Evolutionary conservation across 2,888 invertebrate genomes (phyloP), one percentile per base, ranked within the genome.

Genomic region (Macaria notata): DNA sequence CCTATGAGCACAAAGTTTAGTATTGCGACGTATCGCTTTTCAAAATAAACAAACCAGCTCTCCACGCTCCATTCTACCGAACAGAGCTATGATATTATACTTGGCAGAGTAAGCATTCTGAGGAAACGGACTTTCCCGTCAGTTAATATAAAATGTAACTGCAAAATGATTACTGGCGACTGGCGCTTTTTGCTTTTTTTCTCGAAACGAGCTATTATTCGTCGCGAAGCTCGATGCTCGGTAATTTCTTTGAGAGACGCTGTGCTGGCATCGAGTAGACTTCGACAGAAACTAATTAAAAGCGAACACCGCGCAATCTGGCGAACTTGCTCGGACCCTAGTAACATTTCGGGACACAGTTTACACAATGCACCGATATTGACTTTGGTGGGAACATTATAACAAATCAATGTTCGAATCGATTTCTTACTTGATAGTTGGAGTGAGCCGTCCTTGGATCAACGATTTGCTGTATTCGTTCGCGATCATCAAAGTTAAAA

Each of bases 221-320:
- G 49, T 62, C 53, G 63, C 54, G 62, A 55, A 59, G 45, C 59
- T 58, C 56, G 49, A 57, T 61, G 57, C 54, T 63, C 65, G 62
- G 73, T 78, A 81, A 83, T 83, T 83, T 83, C 81, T 82, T 81
- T 79, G 76, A 76, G 73, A 75, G 72, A 67, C 71, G 75, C 79
- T 76, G 72, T 67, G 78, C 73, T 74, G 68, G 72, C 78, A 75
- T 75, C 70, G 70, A 72, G 69, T 70, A 73, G 73, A 75, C 78
- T 80, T 79, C 77, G 73, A 81, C 79, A 78, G 78, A 80, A 83
- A 84, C 82, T 84, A 84, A 86, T 86, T 85, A 86, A 84, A 79
- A 80, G 68, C 68, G 81, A 81, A 86, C 81, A 84, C 78, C 74
- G 80, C 64, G 71, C 81, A 81, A 83, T 82, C 78, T 78, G 70